These are phyloP conservation scores for Hipposideros larvatus DNA, from an alignment of 2,797 vertebrate genomes.

Conservation along the genomic window DNA sequence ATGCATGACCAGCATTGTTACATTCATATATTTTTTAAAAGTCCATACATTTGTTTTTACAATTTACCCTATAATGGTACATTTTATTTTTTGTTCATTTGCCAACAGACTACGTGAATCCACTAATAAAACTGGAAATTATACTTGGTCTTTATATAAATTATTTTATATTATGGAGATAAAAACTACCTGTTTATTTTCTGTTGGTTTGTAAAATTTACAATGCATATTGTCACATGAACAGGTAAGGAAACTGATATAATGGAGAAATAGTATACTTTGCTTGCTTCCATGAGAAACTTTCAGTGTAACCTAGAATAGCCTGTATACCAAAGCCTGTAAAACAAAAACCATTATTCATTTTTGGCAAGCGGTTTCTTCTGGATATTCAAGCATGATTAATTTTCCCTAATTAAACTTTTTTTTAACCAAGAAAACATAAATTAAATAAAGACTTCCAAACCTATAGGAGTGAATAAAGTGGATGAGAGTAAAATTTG, in stretches of 20 bases:
- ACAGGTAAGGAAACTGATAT: background rate
- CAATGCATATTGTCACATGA: background rate
- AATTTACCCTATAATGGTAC: background rate
- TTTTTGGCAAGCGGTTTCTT: background rate
- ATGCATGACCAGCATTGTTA: background rate
- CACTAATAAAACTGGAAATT: background rate
- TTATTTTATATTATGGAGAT: too few relatives aligned
- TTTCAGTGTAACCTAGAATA: conserved; percentile 60
- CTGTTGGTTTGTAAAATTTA: background rate
- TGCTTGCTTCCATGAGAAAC: background rate
- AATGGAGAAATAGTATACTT: background rate
- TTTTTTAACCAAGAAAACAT: background rate
- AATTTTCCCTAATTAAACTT: background rate
- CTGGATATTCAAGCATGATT: conserved; percentile 6
- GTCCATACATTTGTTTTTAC: background rate
- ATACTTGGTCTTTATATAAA: background rate
- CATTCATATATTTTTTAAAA: background rate
- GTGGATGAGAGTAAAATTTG: background rate
- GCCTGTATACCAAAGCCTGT: background rate
- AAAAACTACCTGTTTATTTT: background rate
- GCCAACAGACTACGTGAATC: background rate
- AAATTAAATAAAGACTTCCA: background rate
- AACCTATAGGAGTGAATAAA: background rate
- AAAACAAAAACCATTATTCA: conserved; percentile 56
- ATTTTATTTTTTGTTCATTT: background rate